A percentile compares a stretch with the other conserved stretches of the same genome.
phyloP scores from a whole-genome alignment of 2,113 vertebrate species.

The Reinhardtius hippoglossoides region DNA sequence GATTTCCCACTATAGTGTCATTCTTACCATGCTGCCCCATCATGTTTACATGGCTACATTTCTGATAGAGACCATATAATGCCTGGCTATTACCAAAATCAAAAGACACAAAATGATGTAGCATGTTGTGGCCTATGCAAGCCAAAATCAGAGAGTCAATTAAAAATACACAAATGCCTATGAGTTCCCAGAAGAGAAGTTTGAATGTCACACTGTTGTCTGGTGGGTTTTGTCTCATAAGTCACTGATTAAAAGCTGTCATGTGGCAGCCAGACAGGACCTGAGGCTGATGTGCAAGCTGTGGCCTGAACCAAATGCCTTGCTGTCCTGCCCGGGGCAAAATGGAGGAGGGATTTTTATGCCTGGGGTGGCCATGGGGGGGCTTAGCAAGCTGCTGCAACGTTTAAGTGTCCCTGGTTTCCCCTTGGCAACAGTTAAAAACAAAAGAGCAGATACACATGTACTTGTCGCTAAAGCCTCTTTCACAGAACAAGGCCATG shows the following conservation, averaged over 20 bases:
- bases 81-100: not conserved
- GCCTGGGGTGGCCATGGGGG: conserved; percentile 39
- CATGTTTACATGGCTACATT: not conserved
- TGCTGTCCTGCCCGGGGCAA: conserved; percentile 66
- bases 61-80: not conserved
- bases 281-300: conserved; percentile 74
- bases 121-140: not conserved
- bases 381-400: conserved; percentile 59
- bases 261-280: conserved; percentile 79
- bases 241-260: conserved; percentile 76
- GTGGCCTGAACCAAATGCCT: conserved; percentile 83
- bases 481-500: not conserved
- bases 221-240: conserved; percentile 45
- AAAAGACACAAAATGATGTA: not conserved
- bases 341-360: conserved; percentile 47
- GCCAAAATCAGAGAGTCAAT: not conserved
- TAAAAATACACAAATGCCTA: not conserved
- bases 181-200: conserved; percentile 28
- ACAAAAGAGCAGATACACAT: conserved; percentile 61
- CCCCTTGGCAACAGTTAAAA: conserved; percentile 72
- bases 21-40: not conserved
- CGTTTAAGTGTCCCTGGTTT: conserved; percentile 65
- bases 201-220: conserved; percentile 49
- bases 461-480: conserved; percentile 43
- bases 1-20: conserved; percentile 6